Percentiles rank a stretch among this genome's conserved stretches.
Evolutionary conservation across 2,888 invertebrate genomes (phyloP).

Genomic region (Baronia brevicornis): DNA sequence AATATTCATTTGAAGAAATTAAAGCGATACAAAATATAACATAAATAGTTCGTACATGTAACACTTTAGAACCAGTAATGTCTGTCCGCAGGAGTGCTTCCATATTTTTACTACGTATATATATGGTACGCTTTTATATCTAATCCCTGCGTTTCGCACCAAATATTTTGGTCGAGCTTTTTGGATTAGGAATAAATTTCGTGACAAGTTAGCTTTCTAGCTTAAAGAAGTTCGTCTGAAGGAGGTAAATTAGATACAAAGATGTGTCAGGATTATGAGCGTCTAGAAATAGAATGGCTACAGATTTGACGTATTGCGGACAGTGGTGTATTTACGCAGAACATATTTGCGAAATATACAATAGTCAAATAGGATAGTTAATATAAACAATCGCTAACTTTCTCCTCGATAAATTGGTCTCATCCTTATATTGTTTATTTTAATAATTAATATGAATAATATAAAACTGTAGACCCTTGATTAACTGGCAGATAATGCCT

Average conservation of each 20-base stretch:
- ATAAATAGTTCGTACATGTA: conserved; percentile 21
- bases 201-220: conserved; percentile 16
- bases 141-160: conserved; percentile 39
- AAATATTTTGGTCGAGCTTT: conserved; percentile 43
- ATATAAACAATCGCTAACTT: too few relatives aligned
- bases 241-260: conserved; percentile 3
- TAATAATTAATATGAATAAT: too few relatives aligned
- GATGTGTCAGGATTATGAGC: conserved; percentile 1
- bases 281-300: conserved; percentile 1
- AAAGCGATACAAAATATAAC: too few relatives aligned
- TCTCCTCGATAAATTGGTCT: too few relatives aligned
- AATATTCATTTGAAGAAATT: too few relatives aligned
- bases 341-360: too few relatives aligned
- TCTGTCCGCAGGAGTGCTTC: conserved; percentile 74
- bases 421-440: too few relatives aligned
- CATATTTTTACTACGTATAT: conserved; percentile 67
- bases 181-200: conserved; percentile 58
- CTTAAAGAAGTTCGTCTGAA: conserved; percentile 9
- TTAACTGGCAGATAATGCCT: too few relatives aligned
- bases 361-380: too few relatives aligned
- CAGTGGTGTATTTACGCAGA: too few relatives aligned
- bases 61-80: conserved; percentile 55
- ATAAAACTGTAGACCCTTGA: too few relatives aligned
- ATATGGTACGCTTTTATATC: conserved; percentile 59
- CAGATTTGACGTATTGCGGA: too few relatives aligned